These are phyloP conservation scores for Parelbella ahira DNA, from an alignment of 2,888 invertebrate species.

Conservation along the genomic window DNA sequence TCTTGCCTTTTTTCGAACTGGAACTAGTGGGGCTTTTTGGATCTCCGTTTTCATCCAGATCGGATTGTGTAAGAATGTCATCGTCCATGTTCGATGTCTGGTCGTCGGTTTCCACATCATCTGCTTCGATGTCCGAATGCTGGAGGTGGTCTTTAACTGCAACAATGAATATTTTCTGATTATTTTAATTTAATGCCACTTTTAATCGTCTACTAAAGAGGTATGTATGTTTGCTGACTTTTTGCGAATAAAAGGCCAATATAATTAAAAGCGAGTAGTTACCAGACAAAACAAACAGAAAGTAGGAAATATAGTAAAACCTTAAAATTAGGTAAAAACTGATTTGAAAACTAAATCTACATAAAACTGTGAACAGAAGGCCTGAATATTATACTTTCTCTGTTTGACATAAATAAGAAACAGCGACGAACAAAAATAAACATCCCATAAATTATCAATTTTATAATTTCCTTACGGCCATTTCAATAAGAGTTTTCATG, in stretches of 20 bases:
- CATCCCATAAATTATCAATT: conserved; percentile 53
- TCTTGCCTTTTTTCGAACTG: conserved; percentile 71
- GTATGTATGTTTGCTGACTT: too few relatives aligned
- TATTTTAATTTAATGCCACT: background rate
- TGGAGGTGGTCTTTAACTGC: conserved; percentile 82
- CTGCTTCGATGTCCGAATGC: conserved; percentile 81
- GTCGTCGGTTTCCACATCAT: conserved; percentile 83
- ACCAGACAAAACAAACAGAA: too few relatives aligned
- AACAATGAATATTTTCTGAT: conserved; percentile 44
- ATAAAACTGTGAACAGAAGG: too few relatives aligned
- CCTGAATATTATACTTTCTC: too few relatives aligned
- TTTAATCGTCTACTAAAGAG: too few relatives aligned
- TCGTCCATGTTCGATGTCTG: conserved; percentile 83
- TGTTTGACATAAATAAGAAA: conserved; percentile 10
- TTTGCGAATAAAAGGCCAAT: too few relatives aligned
- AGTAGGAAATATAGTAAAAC: too few relatives aligned
- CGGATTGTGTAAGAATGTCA: conserved; percentile 73
- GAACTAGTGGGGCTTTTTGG: conserved; percentile 74
- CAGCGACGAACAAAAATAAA: conserved; percentile 31
- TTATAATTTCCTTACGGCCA: conserved; percentile 64
- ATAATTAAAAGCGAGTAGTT: too few relatives aligned
- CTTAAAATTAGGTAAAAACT: too few relatives aligned
- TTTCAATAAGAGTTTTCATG: conserved; percentile 55
- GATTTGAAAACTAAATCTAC: too few relatives aligned
- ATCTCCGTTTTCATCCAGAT: conserved; percentile 73